phyloP scores from a whole-genome alignment of 2,797 vertebrate genomes.

The Gymnoscopelus microlampas region DNA sequence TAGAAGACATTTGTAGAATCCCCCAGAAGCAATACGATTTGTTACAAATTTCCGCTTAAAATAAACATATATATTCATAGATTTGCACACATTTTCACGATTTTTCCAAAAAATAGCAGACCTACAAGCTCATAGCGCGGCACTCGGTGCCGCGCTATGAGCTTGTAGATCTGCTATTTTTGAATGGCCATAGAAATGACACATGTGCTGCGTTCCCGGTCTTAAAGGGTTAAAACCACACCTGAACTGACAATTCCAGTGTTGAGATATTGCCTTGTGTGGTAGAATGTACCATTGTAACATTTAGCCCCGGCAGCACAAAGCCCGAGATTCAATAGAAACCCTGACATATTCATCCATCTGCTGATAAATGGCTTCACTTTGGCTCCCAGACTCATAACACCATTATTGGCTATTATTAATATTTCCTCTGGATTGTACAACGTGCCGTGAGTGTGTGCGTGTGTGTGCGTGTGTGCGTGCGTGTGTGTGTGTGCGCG shows the following conservation, averaged over 20 bases:
- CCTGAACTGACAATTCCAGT: conserved; percentile 21
- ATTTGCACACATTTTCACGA: too few species aligned
- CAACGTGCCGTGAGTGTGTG: conserved; percentile 15
- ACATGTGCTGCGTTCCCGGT: too few species aligned
- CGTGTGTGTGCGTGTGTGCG: conserved; percentile 1
- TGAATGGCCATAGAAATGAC: too few species aligned
- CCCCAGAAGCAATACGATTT: too few species aligned
- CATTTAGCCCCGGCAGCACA: conserved; percentile 39
- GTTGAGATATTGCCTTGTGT: conserved; percentile 54
- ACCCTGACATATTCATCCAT: conserved; percentile 54
- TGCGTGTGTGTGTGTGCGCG: not conserved
- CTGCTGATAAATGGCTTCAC: conserved; percentile 46
- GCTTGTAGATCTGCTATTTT: too few species aligned
- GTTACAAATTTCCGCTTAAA: too few species aligned
- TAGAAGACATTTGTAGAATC: too few species aligned
- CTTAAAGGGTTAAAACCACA: conserved; percentile 6
- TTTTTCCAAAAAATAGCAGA: too few species aligned
- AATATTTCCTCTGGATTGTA: conserved; percentile 10
- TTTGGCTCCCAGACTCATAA: conserved; percentile 30
- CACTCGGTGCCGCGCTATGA: too few species aligned
- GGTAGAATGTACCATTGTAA: conserved; percentile 36
- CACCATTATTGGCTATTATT: conserved; percentile 18
- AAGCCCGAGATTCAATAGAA: conserved; percentile 43
- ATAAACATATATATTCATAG: too few species aligned
- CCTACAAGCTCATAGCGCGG: too few species aligned